A percentile compares a stretch with the other conserved stretches of the same genome.
phyloP scores from a whole-genome alignment of 2,113 vertebrate genomes.

The Probosciger aterrimus region DNA sequence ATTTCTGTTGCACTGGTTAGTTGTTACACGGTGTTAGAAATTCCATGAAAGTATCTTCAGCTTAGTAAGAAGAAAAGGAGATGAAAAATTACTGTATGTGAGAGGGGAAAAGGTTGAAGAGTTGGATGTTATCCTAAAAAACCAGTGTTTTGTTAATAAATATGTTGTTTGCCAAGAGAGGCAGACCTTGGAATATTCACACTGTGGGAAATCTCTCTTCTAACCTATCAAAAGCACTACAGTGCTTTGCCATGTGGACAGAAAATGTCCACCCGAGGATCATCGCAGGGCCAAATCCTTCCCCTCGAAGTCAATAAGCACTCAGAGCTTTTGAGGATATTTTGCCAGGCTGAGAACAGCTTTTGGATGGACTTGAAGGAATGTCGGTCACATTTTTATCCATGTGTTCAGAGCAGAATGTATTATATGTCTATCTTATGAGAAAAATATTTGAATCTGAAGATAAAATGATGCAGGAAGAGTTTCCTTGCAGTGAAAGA shows the following conservation, averaged over 20 bases:
- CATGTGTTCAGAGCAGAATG: background rate
- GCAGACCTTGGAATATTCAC: background rate
- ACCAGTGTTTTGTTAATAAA: conserved; percentile 30
- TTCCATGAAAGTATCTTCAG: background rate
- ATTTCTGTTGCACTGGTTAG: background rate
- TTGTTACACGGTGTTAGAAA: background rate
- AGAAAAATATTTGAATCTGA: background rate
- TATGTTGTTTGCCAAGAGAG: background rate
- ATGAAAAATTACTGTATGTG: background rate
- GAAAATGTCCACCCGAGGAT: background rate
- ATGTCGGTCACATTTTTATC: background rate
- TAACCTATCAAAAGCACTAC: background rate
- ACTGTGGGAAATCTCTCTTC: background rate
- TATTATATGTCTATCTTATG: background rate
- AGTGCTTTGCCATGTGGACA: background rate
- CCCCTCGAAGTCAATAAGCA: background rate
- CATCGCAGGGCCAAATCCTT: background rate
- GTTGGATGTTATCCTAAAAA: background rate
- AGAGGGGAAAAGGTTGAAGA: background rate
- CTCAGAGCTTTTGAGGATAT: background rate
- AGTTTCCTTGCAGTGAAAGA: background rate
- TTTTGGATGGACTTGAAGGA: background rate
- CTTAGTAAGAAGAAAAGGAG: background rate
- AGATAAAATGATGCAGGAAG: background rate
- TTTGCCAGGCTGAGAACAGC: background rate